Base-by-base conservation (phyloP, 2,113 vertebrate genomes). In the Amblyornis subalaris region DNA sequence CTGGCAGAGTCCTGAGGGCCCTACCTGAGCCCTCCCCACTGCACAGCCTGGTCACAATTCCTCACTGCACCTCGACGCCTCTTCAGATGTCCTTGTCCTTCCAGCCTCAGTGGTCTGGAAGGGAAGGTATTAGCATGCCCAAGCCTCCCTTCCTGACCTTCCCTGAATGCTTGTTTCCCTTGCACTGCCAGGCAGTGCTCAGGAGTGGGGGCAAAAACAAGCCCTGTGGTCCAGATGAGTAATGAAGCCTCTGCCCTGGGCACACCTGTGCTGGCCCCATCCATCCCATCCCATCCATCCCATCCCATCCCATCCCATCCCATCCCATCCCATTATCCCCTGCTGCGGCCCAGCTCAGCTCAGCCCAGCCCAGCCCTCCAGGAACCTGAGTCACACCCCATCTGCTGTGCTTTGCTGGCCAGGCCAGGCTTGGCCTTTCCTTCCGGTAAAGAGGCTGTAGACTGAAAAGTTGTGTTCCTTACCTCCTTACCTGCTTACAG, bases 201-300 rank as follows among this genome's bases (percentile, higher is more conserved):
- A 26, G 62, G 33, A 69, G 9, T 6, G 4, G 18, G 18, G 18
- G 14, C 36, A 76, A 22, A 51, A 33, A 28, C 6, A 45, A 69
- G 11, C 26, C 14, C 26, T 67, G 18, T 38, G 33, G 22, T 22
- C 36, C 22, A 29, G 13, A 22, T 6, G 12, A 76, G 19, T 2
- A 0, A 66, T 3, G 7, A 71, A 71, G 35, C 40, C 25, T 55
- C 36, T 4, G 6, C 2, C 44, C 9, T 7, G 14, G 31, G 45
- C 31, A 54, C 1, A 0, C 8, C 8, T 1, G 4, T 22, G n/a
- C 24, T 45, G n/a, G 10, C 40, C 50, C 29, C 23, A 29, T 35
- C 29, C n/a, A 33, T 14, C 33, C 33, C 38, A 31, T 22, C 45
- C 25, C 45, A 17, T 71, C 8, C 33, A 7, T 51, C 44, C 31